Conservation (phyloP, 2,797 vertebrate species). For the Betta splendens region DNA sequence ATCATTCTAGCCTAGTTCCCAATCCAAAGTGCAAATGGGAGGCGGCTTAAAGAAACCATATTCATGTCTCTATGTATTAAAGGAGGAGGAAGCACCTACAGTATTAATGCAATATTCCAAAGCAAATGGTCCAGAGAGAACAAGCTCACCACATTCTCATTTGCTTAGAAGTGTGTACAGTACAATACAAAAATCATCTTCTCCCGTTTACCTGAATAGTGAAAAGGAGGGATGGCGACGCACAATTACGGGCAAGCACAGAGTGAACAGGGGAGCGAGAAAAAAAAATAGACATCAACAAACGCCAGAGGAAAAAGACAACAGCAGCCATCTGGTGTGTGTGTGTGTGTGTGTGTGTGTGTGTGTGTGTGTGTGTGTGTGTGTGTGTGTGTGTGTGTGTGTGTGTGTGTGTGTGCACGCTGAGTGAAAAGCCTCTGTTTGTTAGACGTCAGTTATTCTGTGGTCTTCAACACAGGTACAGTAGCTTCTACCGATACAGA, state of each 20-base stretch:
- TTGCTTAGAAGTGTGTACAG: too few relatives aligned
- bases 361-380: slow-evolving; percentile 9
- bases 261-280: slow-evolving; percentile 13
- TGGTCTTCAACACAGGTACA: slow-evolving; percentile 62
- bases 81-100: neutral
- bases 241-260: slow-evolving; percentile 1
- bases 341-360: slow-evolving; percentile 19
- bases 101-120: neutral
- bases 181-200: too few relatives aligned
- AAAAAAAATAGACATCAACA: slow-evolving; percentile 29
- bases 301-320: slow-evolving; percentile 27
- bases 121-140: too few relatives aligned
- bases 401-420: slow-evolving; percentile 30
- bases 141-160: too few relatives aligned
- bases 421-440: slow-evolving; percentile 52
- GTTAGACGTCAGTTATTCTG: slow-evolving; percentile 54
- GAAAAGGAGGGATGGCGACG: slow-evolving; percentile 2
- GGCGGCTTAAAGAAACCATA: slow-evolving; percentile 12
- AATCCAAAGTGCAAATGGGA: slow-evolving; percentile 44
- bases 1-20: slow-evolving; percentile 69
- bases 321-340: slow-evolving; percentile 66
- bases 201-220: too few relatives aligned
- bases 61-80: slow-evolving; percentile 15
- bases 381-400: slow-evolving; percentile 37
- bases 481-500: slow-evolving; percentile 46